These are phyloP conservation scores for Onychorhynchus coronatus DNA, from an alignment of 2,113 vertebrate species.

Conservation along the genomic window DNA sequence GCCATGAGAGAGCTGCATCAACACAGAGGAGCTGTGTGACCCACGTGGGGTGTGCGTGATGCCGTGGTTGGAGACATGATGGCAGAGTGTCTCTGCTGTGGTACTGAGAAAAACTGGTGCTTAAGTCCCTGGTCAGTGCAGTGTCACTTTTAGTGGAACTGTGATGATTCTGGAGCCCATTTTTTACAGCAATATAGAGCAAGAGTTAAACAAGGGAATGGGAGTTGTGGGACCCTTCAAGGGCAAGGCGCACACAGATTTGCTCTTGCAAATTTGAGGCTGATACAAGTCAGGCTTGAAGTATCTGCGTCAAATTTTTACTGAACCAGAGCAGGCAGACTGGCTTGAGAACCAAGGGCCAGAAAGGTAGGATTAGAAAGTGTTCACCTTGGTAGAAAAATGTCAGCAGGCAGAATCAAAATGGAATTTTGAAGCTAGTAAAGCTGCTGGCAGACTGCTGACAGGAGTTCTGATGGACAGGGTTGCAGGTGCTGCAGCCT, in stretches of 20 bases:
- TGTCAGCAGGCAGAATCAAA: neutral
- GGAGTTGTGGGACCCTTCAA: neutral
- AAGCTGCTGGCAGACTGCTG: neutral
- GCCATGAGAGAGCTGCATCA: fast-evolving
- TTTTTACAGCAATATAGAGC: neutral
- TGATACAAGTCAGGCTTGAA: neutral
- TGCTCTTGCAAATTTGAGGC: neutral
- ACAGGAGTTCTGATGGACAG: neutral
- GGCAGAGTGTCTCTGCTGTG: neutral
- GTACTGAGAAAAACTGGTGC: neutral
- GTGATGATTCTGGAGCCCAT: neutral
- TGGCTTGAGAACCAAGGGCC: neutral
- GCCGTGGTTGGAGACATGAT: neutral
- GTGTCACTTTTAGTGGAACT: neutral
- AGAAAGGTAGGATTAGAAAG: neutral
- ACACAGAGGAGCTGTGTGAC: neutral
- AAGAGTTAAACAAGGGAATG: neutral
- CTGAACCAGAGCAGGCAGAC: neutral
- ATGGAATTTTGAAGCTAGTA: neutral
- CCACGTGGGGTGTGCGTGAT: fast-evolving
- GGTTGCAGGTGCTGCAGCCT: neutral
- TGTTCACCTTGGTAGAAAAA: neutral
- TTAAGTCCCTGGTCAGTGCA: neutral
- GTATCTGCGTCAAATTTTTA: neutral
- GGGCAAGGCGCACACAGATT: too few relatives aligned